Conservation (phyloP, 37 sponge, comb jelly and placozoan species). For the Cladorhizidae sp. region DNA sequence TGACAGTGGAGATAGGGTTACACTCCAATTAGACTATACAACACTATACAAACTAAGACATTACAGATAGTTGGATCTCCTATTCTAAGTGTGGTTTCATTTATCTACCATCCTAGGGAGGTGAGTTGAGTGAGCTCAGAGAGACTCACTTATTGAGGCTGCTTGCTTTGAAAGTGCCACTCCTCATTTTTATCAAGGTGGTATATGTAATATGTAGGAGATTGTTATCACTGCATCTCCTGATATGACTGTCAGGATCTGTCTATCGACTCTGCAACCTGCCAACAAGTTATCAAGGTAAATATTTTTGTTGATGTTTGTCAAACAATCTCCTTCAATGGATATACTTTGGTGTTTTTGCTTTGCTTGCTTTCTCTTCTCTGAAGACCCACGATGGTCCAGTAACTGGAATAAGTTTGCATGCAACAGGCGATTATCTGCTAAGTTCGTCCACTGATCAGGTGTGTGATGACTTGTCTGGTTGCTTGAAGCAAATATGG, state of each 20-base stretch:
- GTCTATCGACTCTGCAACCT: constrained; percentile 52
- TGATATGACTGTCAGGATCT: constrained; percentile 88
- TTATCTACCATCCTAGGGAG: constrained; percentile 84
- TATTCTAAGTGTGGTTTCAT: no score
- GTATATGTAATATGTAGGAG: no score
- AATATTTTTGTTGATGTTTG: not conserved
- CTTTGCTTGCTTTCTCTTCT: not conserved
- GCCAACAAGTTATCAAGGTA: constrained; percentile 74
- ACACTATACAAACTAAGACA: no score
- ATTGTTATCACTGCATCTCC: constrained; percentile 88
- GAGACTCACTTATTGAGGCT: not conserved
- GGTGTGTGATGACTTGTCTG: constrained; percentile 15
- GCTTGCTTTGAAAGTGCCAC: no score
- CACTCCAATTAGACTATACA: no score
- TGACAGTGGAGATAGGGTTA: no score
- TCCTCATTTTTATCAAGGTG: no score
- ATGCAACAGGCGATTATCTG: constrained; percentile 96
- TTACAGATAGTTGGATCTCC: no score
- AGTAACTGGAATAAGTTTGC: constrained; percentile 95
- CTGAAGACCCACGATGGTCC: constrained; percentile 91
- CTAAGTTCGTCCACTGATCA: constrained; percentile 89
- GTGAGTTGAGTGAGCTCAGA: constrained; percentile 39
- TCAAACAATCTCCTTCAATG: no score
- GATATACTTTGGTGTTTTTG: not conserved
- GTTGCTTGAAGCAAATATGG: not conserved